Percentiles rank a stretch among this genome's conserved stretches.
Evolutionary conservation across 2,113 vertebrate species (phyloP).

Genomic region (Semnornis frantzii): DNA sequence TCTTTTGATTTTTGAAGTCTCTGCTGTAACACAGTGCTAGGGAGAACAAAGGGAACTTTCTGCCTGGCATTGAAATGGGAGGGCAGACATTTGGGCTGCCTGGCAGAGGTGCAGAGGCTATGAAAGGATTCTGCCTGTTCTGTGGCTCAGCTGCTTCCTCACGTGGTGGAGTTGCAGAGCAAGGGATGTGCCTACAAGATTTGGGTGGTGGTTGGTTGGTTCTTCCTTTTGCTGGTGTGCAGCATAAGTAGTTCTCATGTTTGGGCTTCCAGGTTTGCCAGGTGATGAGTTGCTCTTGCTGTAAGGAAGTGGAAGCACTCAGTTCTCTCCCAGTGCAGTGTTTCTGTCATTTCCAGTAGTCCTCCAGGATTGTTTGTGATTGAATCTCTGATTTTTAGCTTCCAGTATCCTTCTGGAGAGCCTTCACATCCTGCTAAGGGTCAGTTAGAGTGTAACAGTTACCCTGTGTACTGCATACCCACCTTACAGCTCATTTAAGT

Average conservation of each 20-base stretch:
- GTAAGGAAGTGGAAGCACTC: not conserved
- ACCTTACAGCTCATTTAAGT: not conserved
- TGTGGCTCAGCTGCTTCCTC: not conserved
- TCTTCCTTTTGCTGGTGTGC: not conserved
- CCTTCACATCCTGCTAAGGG: not conserved
- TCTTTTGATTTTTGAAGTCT: not conserved
- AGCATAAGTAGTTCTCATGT: not conserved
- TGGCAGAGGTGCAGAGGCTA: not conserved
- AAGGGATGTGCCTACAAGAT: not conserved
- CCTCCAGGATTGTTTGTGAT: not conserved
- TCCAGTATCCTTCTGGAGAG: not conserved
- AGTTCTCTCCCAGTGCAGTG: not conserved
- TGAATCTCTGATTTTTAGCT: not conserved
- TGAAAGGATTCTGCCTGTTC: not conserved
- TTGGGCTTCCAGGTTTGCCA: not conserved
- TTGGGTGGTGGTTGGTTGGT: not conserved
- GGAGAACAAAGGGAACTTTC: not conserved
- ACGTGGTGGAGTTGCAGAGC: not conserved
- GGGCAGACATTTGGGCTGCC: not conserved
- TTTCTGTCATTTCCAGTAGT: not conserved
- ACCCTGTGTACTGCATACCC: not conserved
- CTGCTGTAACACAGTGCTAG: not conserved
- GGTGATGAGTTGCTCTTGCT: not conserved
- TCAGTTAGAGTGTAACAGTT: not conserved
- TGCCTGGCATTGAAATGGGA: not conserved